Conservation (phyloP, 1,140 invertebrate species). For the Tachypleus tridentatus region DNA sequence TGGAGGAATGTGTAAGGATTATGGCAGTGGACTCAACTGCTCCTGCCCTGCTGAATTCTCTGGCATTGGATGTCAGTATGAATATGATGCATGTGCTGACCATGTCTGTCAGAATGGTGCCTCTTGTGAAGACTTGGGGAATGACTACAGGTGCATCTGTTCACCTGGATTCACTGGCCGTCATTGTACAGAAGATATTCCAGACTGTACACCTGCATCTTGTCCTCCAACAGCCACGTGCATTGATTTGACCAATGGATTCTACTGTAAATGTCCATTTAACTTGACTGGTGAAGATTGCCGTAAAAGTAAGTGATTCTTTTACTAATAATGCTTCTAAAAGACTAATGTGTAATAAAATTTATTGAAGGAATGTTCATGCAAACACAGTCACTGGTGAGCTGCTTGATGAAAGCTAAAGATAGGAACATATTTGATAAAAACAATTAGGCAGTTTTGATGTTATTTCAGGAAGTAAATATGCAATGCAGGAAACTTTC, state of each 20-base stretch:
- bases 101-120: constrained; percentile 79
- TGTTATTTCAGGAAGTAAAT: no score
- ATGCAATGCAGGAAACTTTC: no score
- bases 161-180: constrained; percentile 70
- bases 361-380: no score
- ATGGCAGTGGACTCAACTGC: constrained; percentile 86
- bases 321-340: no score
- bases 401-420: no score
- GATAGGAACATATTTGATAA: no score
- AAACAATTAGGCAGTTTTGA: no score
- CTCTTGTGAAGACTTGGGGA: constrained; percentile 69
- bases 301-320: constrained; percentile 59
- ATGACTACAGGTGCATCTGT: constrained; percentile 73
- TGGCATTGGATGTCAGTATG: constrained; percentile 83
- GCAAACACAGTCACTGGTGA: no score
- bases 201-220: constrained; percentile 84
- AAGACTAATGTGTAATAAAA: no score
- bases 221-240: constrained; percentile 88
- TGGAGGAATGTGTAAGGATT: constrained; percentile 84
- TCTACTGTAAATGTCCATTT: constrained; percentile 92
- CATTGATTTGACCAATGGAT: constrained; percentile 80
- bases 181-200: constrained; percentile 83
- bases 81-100: constrained; percentile 69
- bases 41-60: constrained; percentile 72
- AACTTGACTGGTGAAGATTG: constrained; percentile 93